These are phyloP conservation scores for Liopterus haemorrhoidalis DNA, from an alignment of 2,888 invertebrate genomes.

Conservation along the genomic window DNA sequence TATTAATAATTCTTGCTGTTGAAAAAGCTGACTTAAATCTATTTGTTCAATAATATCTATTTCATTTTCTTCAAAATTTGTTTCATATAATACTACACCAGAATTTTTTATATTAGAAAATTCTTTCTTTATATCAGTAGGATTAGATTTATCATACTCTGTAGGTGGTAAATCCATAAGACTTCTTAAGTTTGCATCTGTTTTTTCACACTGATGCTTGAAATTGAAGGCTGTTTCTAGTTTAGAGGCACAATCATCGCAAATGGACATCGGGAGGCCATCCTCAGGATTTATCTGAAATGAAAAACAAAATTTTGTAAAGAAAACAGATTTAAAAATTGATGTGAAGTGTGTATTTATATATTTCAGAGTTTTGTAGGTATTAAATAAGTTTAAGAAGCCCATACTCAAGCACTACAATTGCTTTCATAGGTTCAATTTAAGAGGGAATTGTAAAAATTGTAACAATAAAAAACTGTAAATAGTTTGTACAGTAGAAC, in stretches of 20 bases:
- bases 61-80: slow-evolving; percentile 9
- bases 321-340: too few relatives aligned
- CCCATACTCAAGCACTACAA: too few relatives aligned
- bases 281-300: slow-evolving; percentile 27
- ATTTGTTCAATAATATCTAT: slow-evolving; percentile 6
- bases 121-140: slow-evolving; percentile 1
- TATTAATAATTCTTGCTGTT: slow-evolving; percentile 4
- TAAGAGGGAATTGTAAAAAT: too few relatives aligned
- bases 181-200: slow-evolving; percentile 28
- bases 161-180: slow-evolving; percentile 17
- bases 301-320: slow-evolving; percentile 7
- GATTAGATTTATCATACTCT: neutral
- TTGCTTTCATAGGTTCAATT: too few relatives aligned
- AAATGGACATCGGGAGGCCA: slow-evolving; percentile 33
- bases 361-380: too few relatives aligned
- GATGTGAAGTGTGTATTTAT: too few relatives aligned
- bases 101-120: neutral
- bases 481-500: too few relatives aligned
- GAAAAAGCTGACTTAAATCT: neutral
- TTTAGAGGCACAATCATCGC: slow-evolving; percentile 29
- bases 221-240: slow-evolving; percentile 31
- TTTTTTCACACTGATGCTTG: slow-evolving; percentile 32
- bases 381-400: too few relatives aligned
- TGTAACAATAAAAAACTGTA: too few relatives aligned
- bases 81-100: slow-evolving; percentile 8